Percentiles rank a stretch among this genome's conserved stretches.
These are phyloP conservation scores for Tenthredo livida DNA, from an alignment of 2,888 invertebrate species.

Conservation along the genomic window DNA sequence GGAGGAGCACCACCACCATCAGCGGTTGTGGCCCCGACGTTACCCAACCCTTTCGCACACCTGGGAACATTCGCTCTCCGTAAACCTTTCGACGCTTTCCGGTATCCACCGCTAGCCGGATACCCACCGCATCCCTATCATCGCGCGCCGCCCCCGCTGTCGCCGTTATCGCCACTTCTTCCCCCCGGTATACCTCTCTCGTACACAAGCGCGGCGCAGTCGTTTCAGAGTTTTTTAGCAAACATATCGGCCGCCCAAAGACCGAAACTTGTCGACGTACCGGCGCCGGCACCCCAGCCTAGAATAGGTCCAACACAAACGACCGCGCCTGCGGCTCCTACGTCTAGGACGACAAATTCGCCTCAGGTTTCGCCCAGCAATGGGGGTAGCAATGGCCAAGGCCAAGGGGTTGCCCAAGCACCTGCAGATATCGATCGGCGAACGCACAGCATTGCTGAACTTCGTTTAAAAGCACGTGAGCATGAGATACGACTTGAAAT, in stretches of 20 bases:
- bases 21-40: slow-evolving; percentile 86
- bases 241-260: slow-evolving; percentile 86
- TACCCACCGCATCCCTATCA: slow-evolving; percentile 82
- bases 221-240: slow-evolving; percentile 92
- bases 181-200: slow-evolving; percentile 71
- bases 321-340: slow-evolving; percentile 58
- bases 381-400: slow-evolving; percentile 78
- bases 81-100: slow-evolving; percentile 83
- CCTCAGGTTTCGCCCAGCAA: slow-evolving; percentile 74
- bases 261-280: slow-evolving; percentile 77
- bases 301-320: slow-evolving; percentile 66
- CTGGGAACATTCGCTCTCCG: slow-evolving; percentile 86
- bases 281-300: slow-evolving; percentile 76
- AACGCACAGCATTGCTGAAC: slow-evolving; percentile 92
- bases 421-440: slow-evolving; percentile 89
- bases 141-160: slow-evolving; percentile 83
- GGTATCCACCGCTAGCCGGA: slow-evolving; percentile 85
- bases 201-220: slow-evolving; percentile 80
- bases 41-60: slow-evolving; percentile 91
- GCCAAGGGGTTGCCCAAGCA: slow-evolving; percentile 57
- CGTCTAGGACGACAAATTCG: slow-evolving; percentile 62
- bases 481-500: slow-evolving; percentile 92
- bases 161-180: slow-evolving; percentile 82
- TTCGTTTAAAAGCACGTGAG: slow-evolving; percentile 93
- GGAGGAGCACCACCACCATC: slow-evolving; percentile 83